Conservation (phyloP, 2,113 vertebrate species). For the Aegypius monachus region DNA sequence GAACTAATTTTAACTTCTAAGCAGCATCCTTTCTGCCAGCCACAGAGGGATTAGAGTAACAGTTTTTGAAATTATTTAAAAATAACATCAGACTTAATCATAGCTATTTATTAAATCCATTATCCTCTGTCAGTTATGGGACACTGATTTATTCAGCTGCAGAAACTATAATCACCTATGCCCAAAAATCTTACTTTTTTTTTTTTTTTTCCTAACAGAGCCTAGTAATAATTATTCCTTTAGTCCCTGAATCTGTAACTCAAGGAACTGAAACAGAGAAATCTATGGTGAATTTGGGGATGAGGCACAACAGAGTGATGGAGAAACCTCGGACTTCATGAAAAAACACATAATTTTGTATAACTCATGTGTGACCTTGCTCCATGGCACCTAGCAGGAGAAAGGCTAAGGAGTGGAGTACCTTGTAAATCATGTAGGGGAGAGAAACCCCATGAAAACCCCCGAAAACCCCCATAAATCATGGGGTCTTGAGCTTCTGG, state of each 20-base stretch:
- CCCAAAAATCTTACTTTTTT: neutral
- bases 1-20: conserved; percentile 46
- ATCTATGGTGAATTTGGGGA: neutral
- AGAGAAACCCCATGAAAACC: neutral
- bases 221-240: neutral
- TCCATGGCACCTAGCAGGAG: neutral
- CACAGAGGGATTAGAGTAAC: conserved; percentile 12
- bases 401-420: neutral
- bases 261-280: neutral
- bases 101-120: conserved; percentile 51
- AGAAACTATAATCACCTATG: neutral
- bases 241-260: neutral
- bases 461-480: neutral
- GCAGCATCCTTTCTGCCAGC: conserved; percentile 27
- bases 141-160: neutral
- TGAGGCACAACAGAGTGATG: neutral
- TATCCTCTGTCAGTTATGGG: conserved; percentile 34
- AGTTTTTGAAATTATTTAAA: conserved; percentile 45
- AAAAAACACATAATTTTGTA: neutral
- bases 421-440: neutral
- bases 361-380: neutral
- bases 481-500: neutral
- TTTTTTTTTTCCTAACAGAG: neutral
- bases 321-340: neutral
- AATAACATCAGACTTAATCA: conserved; percentile 56